A percentile compares a stretch with the other conserved stretches of the same genome.
Conservation (phyloP, 2,888 invertebrate species). For the Heteropelma amictum region DNA sequence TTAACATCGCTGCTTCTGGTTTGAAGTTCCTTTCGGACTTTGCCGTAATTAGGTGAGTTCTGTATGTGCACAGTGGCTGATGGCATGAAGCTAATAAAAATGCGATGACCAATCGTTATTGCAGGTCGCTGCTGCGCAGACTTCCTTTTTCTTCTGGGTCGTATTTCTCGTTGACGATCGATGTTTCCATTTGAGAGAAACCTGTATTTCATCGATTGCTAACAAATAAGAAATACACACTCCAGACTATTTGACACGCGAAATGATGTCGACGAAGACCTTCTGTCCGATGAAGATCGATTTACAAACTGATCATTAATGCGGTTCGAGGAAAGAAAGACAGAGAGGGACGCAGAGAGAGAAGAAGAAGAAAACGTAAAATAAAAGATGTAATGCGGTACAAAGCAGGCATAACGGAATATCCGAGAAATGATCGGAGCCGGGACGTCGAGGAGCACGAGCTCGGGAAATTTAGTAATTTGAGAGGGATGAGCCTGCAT, state of each 20-base stretch:
- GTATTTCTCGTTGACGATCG: background rate
- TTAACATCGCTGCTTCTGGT: background rate
- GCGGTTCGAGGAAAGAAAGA: background rate
- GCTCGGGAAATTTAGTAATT: constrained; percentile 47
- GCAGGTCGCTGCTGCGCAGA: background rate
- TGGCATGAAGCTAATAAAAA: background rate
- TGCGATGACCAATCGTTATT: constrained; percentile 16
- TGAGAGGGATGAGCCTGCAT: constrained; percentile 20
- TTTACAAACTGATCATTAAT: background rate
- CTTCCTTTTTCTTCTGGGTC: constrained; percentile 7
- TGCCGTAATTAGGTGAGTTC: constrained; percentile 5
- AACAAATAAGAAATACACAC: background rate
- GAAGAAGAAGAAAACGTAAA: background rate
- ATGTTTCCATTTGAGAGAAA: background rate
- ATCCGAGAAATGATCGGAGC: constrained; percentile 15
- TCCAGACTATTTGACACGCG: background rate
- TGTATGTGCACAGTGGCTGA: background rate
- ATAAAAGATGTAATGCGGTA: constrained; percentile 40
- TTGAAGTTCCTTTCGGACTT: background rate
- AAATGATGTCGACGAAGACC: constrained; percentile 3
- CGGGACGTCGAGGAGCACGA: constrained; percentile 8
- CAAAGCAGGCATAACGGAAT: constrained; percentile 47
- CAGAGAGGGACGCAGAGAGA: background rate
- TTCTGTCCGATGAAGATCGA: background rate
- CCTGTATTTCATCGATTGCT: background rate